Evolutionary conservation across 2,888 invertebrate species (phyloP), one percentile per base, ranked within the genome.

Genomic region (Ophion costatus): DNA sequence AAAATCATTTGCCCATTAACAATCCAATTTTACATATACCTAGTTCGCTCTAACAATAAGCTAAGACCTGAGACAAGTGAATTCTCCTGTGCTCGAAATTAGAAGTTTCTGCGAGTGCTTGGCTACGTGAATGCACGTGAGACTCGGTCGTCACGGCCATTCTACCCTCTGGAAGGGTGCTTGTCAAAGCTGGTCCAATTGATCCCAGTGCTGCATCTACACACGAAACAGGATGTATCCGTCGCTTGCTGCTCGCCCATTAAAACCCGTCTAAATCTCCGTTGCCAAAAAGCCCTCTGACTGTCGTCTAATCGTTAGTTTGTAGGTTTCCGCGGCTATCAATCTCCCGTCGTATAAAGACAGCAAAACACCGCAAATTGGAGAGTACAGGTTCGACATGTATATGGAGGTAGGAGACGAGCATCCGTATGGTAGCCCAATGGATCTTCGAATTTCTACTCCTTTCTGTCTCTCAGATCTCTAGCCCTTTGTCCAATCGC

Each of bases 251-350:
- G 76, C 63, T 45, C 67, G 33, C 57, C 76, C 64, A 76, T 85
- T 80, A 64, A 77, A 45, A 42, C 45, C 17, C 45, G 11, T 51
- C 57, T 45, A 10, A 70, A 82, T 79, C 79, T 75, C 56, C 73
- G 71, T 59, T 64, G 79, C 75, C 5, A 22, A 76, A 73, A 79
- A 59, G 7, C 20, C 73, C 51, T 73, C 38, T 63, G 24, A 22
- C 59, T 33, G 67, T 85, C 76, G 67, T 80, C 76, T 82, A 82
- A 85, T 85, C 67, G 80, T 63, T n/a, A 77, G 73, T 82, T 82
- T 73, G 29, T 29, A 70, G 82, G 77, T 80, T 82, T 70, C 71
- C 14, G 24, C 63, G n/a, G 14, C 80, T 38, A 59, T 51, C 66
- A 56, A 24, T 66, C 69, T 59, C 42, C 3, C 38, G 29, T 22